phyloP scores from a whole-genome alignment of 2,113 vertebrate species.

The Puntigrus tetrazona region DNA sequence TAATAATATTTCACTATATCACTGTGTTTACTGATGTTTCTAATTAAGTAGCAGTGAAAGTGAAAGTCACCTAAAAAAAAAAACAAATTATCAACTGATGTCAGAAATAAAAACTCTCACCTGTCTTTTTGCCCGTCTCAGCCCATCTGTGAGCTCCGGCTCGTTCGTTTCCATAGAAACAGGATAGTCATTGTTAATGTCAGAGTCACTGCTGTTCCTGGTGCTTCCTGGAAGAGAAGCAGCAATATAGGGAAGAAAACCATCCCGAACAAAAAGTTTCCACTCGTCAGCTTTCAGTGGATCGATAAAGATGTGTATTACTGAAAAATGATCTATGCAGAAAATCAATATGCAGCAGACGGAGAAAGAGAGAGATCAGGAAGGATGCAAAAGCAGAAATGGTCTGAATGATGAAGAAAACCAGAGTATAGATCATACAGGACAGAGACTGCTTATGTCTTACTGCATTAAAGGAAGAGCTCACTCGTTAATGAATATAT shows the following conservation, averaged over 20 bases:
- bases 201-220: constrained; percentile 31
- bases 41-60: background rate
- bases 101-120: constrained; percentile 56
- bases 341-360: constrained; percentile 66
- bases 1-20: background rate
- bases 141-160: constrained; percentile 49
- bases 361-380: constrained; percentile 36
- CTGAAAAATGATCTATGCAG: constrained; percentile 57
- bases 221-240: constrained; percentile 64
- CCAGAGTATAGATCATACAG: constrained; percentile 38
- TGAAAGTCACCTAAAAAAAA: background rate
- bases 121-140: constrained; percentile 75
- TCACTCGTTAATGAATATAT: background rate
- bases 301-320: constrained; percentile 65
- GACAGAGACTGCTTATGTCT: constrained; percentile 20
- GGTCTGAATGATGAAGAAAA: background rate
- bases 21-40: background rate
- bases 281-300: constrained; percentile 48
- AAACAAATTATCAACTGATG: background rate
- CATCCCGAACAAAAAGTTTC: constrained; percentile 6
- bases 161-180: constrained; percentile 52
- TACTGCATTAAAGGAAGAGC: background rate
- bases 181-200: constrained; percentile 22
- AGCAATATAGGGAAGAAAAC: background rate
- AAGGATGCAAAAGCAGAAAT: background rate